A percentile compares a stretch with the other conserved stretches of the same genome.
These are phyloP conservation scores for Meles meles DNA, from an alignment of 2,113 vertebrate genomes.

Conservation along the genomic window DNA sequence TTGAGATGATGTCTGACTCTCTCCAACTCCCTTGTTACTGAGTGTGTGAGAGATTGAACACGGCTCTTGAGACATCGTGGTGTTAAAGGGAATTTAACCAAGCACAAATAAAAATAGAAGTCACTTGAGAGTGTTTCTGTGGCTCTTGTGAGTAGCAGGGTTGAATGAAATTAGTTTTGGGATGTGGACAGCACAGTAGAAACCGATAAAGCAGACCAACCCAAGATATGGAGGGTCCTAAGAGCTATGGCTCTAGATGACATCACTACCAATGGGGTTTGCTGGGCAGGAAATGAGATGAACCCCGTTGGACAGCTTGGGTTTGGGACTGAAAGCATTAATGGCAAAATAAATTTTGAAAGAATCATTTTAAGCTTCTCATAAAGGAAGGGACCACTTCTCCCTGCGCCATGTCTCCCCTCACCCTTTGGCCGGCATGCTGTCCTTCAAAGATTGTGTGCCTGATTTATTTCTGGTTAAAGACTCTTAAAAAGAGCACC, in stretches of 20 bases:
- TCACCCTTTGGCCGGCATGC: background rate
- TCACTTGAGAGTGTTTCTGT: background rate
- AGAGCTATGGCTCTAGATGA: background rate
- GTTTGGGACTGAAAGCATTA: background rate
- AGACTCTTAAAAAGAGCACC: background rate
- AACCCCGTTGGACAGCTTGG: background rate
- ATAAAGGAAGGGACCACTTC: background rate
- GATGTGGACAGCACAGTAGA: background rate
- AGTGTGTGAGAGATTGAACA: background rate
- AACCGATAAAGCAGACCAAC: background rate
- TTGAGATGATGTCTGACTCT: background rate
- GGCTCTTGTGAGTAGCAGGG: background rate
- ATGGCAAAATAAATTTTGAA: background rate
- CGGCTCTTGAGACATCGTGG: background rate
- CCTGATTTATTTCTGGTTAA: background rate
- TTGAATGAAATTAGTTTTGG: background rate
- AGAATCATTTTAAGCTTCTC: background rate
- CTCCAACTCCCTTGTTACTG: background rate
- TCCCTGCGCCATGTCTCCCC: rapidly evolving
- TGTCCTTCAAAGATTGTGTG: background rate
- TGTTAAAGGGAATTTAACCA: background rate
- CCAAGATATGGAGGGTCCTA: background rate
- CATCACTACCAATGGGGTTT: background rate
- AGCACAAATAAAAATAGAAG: background rate
- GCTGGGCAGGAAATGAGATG: background rate